Evolutionary conservation across 2,888 invertebrate genomes (phyloP).

Genomic region (Clitarchus hookeri): DNA sequence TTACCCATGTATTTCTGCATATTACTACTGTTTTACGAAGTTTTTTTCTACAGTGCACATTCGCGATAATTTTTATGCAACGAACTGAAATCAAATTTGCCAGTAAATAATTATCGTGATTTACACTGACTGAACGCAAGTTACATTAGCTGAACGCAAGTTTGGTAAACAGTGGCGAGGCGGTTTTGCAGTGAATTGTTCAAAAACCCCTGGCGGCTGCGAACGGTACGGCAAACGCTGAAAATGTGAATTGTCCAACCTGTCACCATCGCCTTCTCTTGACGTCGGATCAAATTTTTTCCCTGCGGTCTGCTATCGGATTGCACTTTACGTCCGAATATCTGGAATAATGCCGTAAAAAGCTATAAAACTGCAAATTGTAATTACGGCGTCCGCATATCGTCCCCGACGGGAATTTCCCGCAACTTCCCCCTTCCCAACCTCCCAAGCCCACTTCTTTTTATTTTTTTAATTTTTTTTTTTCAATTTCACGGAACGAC

Average conservation of each 20-base stretch:
- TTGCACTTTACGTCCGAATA: neutral
- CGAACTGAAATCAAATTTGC: no score
- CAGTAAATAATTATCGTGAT: no score
- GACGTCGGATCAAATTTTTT: neutral
- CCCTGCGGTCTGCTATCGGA: conserved; percentile 6
- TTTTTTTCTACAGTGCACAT: no score
- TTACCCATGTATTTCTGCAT: no score
- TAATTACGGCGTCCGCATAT: neutral
- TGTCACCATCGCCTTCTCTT: neutral
- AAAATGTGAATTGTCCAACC: neutral
- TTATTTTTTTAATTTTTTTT: no score
- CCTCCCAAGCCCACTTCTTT: no score
- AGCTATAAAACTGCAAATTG: conserved; percentile 8
- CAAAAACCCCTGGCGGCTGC: neutral
- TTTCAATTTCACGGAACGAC: neutral
- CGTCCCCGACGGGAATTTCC: neutral
- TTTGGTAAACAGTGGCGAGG: neutral
- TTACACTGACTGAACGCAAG: no score
- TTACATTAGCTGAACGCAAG: no score
- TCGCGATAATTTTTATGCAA: no score
- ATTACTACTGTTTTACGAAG: no score
- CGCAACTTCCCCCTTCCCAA: neutral
- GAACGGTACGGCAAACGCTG: neutral
- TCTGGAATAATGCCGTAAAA: conserved; percentile 14
- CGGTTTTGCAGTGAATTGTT: neutral